Evolutionary conservation across 2,113 vertebrate species (phyloP), one percentile per base, ranked within the genome.

Genomic region (Leucosticte australis): DNA sequence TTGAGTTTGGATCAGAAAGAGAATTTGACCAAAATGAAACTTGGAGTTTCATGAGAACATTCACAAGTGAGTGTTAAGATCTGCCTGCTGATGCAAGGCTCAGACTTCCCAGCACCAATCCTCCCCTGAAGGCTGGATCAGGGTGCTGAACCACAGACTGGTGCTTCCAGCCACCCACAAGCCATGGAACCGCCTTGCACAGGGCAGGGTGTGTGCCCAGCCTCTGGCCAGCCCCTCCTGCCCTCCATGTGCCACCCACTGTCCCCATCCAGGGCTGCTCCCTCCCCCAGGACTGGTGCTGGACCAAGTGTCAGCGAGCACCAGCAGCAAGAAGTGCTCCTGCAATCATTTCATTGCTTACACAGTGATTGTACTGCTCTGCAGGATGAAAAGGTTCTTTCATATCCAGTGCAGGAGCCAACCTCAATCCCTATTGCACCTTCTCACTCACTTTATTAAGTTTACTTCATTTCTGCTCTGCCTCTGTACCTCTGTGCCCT

Each of bases 381-480:
- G 92, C 88, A 68, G 92, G 93, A 94, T 93, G 79, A 94, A 92
- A 96, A 92, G 90, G 69, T 84, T 94, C 94, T 93, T 92, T 96
- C 90, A 79, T 87, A 94, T 73, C 86, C 82, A 91, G 78, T 73
- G 70, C 63, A 90, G 87, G 89, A 94, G 90, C 87, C 94, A 94
- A 65, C 49, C 83, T 95, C 90, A 93, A 90, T 94, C 93, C 82
- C 79, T 31, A 31, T 87, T 96, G 87, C 90, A 95, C 86, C 87
- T 92, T 91, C 87, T 88, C 94, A 79, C 76, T 96, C 87, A 93
- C 81, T 97, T 97, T 97, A 96, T 96, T 97, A 96, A 94, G 96
- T 97, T 97, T 96, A 94, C 95, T 96, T 97, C 91, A 96, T 96
- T 96, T 96, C 92, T 94, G 74, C 95, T 96, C 87, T 94, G 92